Evolutionary conservation across 30 jellyfish, hydroid and myxozoan species (phyloP).

Genomic region (Clytia hemisphaerica): DNA sequence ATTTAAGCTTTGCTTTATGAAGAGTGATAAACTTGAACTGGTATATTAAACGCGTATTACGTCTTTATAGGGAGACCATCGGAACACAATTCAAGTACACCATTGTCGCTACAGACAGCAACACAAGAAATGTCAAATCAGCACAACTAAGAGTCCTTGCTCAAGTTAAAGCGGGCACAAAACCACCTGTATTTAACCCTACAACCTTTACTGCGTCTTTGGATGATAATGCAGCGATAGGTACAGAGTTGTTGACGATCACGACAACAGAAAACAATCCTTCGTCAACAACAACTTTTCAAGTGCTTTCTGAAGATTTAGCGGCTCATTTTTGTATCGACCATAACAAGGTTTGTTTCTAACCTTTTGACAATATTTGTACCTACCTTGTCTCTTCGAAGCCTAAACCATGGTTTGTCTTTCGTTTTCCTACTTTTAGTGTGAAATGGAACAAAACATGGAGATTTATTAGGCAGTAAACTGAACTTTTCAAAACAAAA

Average conservation of each 20-base stretch:
- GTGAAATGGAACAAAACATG: too few relatives aligned
- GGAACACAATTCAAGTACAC: constrained; percentile 15
- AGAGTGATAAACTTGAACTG: too few relatives aligned
- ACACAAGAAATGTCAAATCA: constrained; percentile 28
- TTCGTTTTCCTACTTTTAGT: too few relatives aligned
- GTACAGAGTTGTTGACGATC: constrained; percentile 37
- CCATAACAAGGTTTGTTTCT: constrained; percentile 12
- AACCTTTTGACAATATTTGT: too few relatives aligned
- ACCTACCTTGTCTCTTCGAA: too few relatives aligned
- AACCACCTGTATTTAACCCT: constrained; percentile 67
- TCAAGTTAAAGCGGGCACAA: constrained; percentile 40
- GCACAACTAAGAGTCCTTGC: constrained; percentile 42
- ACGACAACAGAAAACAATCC: constrained; percentile 31
- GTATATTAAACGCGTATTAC: too few relatives aligned
- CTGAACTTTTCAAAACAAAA: background rate
- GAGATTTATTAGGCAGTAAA: too few relatives aligned
- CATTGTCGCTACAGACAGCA: constrained; percentile 67
- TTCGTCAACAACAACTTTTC: constrained; percentile 36
- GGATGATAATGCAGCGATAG: constrained; percentile 60
- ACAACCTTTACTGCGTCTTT: constrained; percentile 31
- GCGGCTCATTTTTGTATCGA: constrained; percentile 74
- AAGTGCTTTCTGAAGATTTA: constrained; percentile 48
- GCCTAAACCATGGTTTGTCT: too few relatives aligned
- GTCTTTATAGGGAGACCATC: constrained; percentile 13
- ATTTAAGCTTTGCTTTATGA: too few relatives aligned